phyloP scores from a whole-genome alignment of 2,797 vertebrate species.

The Pantherophis vulpinus region DNA sequence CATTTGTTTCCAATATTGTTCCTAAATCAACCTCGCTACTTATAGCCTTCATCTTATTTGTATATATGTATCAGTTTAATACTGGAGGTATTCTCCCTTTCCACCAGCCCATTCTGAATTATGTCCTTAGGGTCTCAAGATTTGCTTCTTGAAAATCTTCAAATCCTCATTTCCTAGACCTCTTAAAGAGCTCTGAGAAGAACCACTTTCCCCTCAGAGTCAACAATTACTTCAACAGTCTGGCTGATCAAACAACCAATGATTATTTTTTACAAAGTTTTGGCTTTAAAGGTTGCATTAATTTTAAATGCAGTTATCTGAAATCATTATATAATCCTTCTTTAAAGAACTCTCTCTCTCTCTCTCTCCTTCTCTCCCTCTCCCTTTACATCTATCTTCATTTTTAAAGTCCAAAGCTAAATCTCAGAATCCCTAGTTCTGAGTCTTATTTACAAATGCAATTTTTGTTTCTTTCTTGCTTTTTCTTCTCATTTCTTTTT shows the following conservation, averaged over 20 bases:
- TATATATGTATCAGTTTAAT: neutral
- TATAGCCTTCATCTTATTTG: slow-evolving; percentile 3
- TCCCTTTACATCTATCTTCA: neutral
- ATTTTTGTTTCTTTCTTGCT: neutral
- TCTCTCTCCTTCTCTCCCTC: neutral
- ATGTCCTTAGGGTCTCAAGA: slow-evolving; percentile 9
- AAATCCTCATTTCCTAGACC: slow-evolving; percentile 11
- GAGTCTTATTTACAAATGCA: neutral
- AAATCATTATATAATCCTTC: neutral
- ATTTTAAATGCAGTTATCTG: slow-evolving; percentile 8
- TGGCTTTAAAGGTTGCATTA: neutral
- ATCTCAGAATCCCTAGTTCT: neutral
- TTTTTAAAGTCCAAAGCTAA: neutral
- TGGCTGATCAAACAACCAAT: neutral
- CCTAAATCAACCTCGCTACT: neutral
- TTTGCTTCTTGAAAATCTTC: slow-evolving; percentile 12
- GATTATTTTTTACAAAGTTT: neutral
- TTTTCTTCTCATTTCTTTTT: neutral
- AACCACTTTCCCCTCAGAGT: slow-evolving; percentile 5
- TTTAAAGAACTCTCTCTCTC: neutral
- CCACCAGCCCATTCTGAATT: neutral
- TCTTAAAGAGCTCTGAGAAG: slow-evolving; percentile 10
- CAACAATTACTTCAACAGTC: slow-evolving; percentile 11
- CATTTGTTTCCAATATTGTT: slow-evolving; percentile 2
- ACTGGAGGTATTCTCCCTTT: neutral